Conservation (phyloP, 2,797 vertebrate genomes). For the Chaunax sp. region DNA sequence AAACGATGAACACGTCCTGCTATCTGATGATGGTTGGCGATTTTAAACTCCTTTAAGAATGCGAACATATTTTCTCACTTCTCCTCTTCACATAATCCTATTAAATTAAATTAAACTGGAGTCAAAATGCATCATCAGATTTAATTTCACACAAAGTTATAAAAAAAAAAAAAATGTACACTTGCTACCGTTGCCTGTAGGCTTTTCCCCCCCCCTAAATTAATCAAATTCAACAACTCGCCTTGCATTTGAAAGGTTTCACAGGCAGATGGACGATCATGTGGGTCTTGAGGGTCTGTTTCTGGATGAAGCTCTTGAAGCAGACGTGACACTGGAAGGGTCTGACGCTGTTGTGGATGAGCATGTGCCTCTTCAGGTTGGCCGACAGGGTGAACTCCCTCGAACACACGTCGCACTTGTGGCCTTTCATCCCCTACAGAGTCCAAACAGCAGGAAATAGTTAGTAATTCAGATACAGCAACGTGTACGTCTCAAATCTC, state of each 20-base stretch:
- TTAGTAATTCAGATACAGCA: constrained; percentile 2
- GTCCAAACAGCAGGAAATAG: constrained; percentile 13
- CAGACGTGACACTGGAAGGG: constrained; percentile 99
- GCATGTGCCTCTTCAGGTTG: constrained; percentile 98
- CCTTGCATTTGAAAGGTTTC: constrained; percentile 99
- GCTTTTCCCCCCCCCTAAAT: not conserved
- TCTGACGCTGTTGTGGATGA: constrained; percentile 96
- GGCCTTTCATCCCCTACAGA: constrained; percentile 94
- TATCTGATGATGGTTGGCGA: too few relatives aligned
- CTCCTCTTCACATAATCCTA: constrained; percentile 25
- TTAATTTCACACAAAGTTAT: constrained; percentile 15
- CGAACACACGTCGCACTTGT: constrained; percentile 97
- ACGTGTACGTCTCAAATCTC: not conserved
- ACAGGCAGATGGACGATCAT: constrained; percentile 98
- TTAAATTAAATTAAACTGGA: constrained; percentile 4
- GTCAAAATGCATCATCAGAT: constrained; percentile 17
- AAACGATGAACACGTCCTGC: constrained; percentile 2
- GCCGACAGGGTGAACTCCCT: constrained; percentile 97
- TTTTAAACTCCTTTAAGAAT: not conserved
- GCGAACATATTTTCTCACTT: not conserved
- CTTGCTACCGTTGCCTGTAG: not conserved
- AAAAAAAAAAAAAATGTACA: not conserved
- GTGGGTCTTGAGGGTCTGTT: constrained; percentile 98
- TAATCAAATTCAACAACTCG: constrained; percentile 35
- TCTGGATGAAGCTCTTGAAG: constrained; percentile 99